Conservation (phyloP, 2,113 vertebrate genomes). For the Mastomys coucha region DNA sequence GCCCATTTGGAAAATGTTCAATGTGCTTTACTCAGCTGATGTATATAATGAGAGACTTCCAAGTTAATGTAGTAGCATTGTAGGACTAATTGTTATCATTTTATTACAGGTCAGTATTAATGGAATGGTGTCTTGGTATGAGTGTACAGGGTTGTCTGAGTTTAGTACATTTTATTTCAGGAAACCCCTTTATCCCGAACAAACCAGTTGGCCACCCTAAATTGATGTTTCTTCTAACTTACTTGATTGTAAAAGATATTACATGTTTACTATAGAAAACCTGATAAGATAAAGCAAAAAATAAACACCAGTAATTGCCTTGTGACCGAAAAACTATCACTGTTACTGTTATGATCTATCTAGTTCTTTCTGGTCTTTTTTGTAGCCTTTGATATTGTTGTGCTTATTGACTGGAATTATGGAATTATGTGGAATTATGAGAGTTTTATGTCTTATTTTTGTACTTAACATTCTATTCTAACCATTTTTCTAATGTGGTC, state of each 20-base stretch:
- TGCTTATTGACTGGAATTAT: not conserved
- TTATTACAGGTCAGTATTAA: not conserved
- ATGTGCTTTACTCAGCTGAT: not conserved
- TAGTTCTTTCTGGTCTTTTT: not conserved
- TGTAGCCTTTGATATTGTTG: not conserved
- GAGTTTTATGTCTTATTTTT: slow-evolving; percentile 12
- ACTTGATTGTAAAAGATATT: not conserved
- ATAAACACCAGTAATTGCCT: not conserved
- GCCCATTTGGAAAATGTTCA: not conserved
- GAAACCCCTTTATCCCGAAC: not conserved
- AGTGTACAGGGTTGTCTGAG: not conserved
- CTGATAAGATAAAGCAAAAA: not conserved
- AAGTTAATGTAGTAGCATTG: not conserved
- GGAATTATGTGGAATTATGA: not conserved
- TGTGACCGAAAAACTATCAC: not conserved
- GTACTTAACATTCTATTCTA: not conserved
- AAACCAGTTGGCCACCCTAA: not conserved
- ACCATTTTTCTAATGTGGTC: not conserved
- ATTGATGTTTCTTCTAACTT: not conserved
- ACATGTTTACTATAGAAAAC: not conserved
- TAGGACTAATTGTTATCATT: not conserved
- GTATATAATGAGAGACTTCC: not conserved
- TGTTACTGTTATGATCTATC: not conserved
- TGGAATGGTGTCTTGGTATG: not conserved
- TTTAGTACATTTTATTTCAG: not conserved